These are phyloP conservation scores for Drosophila ananassae DNA, from an alignment of 1,140 invertebrate species.

Conservation along the genomic window DNA sequence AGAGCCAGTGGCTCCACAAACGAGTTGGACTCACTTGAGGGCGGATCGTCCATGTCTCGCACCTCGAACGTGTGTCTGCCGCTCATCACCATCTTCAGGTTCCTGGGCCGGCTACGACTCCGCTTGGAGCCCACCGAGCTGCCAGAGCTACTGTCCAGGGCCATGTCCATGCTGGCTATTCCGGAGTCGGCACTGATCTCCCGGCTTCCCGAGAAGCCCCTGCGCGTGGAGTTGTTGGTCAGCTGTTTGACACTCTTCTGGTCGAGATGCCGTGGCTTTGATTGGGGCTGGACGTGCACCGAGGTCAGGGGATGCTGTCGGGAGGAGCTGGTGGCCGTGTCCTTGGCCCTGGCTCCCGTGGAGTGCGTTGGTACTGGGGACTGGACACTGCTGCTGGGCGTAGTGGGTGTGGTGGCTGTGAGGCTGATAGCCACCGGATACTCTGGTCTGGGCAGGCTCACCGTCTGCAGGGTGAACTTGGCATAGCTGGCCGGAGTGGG, in stretches of 20 bases:
- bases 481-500: constrained; percentile 75
- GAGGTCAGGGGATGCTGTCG: constrained; percentile 68
- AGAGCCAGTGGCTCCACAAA: constrained; percentile 86
- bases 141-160: constrained; percentile 74
- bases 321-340: constrained; percentile 14
- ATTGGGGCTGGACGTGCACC: constrained; percentile 53
- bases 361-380: constrained; percentile 56
- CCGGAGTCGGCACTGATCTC: constrained; percentile 87
- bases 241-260: constrained; percentile 90
- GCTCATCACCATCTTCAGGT: constrained; percentile 86
- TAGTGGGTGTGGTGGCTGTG: constrained; percentile 74
- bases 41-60: constrained; percentile 86
- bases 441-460: constrained; percentile 89
- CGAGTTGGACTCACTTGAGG: constrained; percentile 85
- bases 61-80: constrained; percentile 87
- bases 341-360: constrained; percentile 59
- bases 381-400: constrained; percentile 71
- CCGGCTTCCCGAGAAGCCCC: constrained; percentile 83
- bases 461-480: constrained; percentile 90
- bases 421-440: constrained; percentile 86
- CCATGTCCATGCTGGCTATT: constrained; percentile 86
- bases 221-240: constrained; percentile 86
- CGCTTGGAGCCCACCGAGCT: constrained; percentile 72
- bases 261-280: constrained; percentile 84
- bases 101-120: constrained; percentile 84